Percentiles rank a stretch among this genome's conserved stretches.
These are phyloP conservation scores for Pseudochromis fuscus DNA, from an alignment of 2,797 vertebrate genomes.

Conservation along the genomic window DNA sequence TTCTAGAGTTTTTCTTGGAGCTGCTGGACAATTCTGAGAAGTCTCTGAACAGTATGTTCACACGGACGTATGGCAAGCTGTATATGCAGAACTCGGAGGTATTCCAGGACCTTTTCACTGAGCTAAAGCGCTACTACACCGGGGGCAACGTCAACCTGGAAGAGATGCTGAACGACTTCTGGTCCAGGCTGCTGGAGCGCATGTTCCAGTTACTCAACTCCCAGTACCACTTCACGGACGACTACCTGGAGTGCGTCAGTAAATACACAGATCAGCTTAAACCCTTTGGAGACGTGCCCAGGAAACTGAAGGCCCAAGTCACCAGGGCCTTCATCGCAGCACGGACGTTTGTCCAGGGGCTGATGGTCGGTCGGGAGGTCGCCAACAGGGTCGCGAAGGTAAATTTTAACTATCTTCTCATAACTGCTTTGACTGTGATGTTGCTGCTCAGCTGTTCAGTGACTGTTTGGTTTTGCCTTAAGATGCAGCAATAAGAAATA, in stretches of 20 bases:
- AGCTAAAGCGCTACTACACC: conserved; percentile 95
- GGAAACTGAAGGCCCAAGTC: conserved; percentile 95
- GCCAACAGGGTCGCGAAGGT: conserved; percentile 97
- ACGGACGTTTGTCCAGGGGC: conserved; percentile 95
- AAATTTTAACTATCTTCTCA: conserved; percentile 65
- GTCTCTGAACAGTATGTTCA: conserved; percentile 95
- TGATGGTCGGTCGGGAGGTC: conserved; percentile 96
- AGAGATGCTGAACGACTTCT: conserved; percentile 98
- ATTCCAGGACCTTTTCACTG: conserved; percentile 96
- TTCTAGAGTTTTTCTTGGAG: conserved; percentile 95
- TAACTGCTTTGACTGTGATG: conserved; percentile 1
- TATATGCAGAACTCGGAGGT: conserved; percentile 97
- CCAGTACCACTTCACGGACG: conserved; percentile 95
- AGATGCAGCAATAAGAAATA: neutral
- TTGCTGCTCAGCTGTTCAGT: neutral
- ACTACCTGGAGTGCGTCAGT: conserved; percentile 97
- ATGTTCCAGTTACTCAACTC: conserved; percentile 98
- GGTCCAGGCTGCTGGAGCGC: conserved; percentile 93
- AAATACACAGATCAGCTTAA: conserved; percentile 97
- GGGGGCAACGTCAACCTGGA: conserved; percentile 96
- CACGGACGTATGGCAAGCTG: conserved; percentile 92
- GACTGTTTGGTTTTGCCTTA: conserved; percentile 4
- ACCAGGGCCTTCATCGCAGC: conserved; percentile 96
- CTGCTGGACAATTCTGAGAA: conserved; percentile 95
- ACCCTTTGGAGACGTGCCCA: conserved; percentile 94